These are phyloP conservation scores for Drosophila parabipectinata DNA, from an alignment of 1,140 invertebrate genomes.

Conservation along the genomic window DNA sequence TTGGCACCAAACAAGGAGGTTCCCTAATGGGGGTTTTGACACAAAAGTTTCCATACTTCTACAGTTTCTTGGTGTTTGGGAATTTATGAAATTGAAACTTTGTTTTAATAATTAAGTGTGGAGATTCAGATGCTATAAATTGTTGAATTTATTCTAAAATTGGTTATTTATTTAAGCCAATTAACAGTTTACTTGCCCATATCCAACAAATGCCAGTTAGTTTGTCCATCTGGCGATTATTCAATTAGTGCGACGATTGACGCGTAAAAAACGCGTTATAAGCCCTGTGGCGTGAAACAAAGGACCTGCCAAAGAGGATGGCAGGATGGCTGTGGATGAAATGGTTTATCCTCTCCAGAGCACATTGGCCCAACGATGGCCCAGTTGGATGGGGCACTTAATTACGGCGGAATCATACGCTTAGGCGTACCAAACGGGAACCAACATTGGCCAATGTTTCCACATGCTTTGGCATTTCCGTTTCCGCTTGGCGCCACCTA, in stretches of 20 bases:
- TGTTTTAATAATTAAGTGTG: neutral
- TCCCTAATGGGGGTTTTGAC: conserved; percentile 18
- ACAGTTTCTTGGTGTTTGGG: neutral
- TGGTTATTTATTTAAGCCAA: neutral
- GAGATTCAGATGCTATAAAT: neutral
- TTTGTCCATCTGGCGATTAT: conserved; percentile 64
- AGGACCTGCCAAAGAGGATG: conserved; percentile 20
- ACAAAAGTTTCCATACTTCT: conserved; percentile 13
- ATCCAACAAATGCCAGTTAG: neutral
- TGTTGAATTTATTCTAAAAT: neutral
- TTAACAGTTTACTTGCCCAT: neutral
- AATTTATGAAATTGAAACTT: conserved; percentile 2
- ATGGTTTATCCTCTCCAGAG: conserved; percentile 25
- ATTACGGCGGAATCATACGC: conserved; percentile 57
- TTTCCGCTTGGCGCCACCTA: conserved; percentile 43
- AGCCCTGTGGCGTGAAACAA: conserved; percentile 32
- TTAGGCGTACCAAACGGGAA: conserved; percentile 17
- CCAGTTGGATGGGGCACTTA: conserved; percentile 40
- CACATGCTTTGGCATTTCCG: conserved; percentile 72
- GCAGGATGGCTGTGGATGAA: conserved; percentile 13
- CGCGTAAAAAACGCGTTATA: conserved; percentile 59
- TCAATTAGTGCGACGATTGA: conserved; percentile 66
- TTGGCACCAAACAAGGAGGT: conserved; percentile 1
- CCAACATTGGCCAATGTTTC: conserved; percentile 72
- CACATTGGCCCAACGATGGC: conserved; percentile 34